Evolutionary conservation across 2,888 invertebrate species (phyloP), one percentile per base, ranked within the genome.

Genomic region (Ormyrus nitidulus): DNA sequence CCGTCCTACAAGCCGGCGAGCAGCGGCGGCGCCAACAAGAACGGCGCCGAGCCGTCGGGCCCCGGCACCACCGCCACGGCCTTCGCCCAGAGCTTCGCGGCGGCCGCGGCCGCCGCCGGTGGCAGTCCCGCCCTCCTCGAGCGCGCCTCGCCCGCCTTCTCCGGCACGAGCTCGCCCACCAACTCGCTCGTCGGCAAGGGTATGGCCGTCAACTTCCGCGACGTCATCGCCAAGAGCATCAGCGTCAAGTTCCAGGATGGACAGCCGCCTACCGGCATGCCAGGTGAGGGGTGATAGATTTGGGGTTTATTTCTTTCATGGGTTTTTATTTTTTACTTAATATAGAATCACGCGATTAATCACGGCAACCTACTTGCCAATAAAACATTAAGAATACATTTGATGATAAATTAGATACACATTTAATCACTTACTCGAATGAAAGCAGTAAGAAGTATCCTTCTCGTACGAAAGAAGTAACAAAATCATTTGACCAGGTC

Each of bases 161-260:
- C 93, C 53, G 92, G 93, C 0, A 92, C 93, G 6, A 91, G 92
- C 85, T 88, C 92, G 91, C 81, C 91, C 85, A 85, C 92, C 87
- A 83, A 90, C 83, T 90, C 91, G 77, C 84, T 89, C 78, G 88
- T 90, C 88, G 93, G 91, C 90, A 92, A 91, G 88, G 91, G 92
- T 83, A 92, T 94, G 77, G 79, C 93, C 93, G 92, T 95, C 92
- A 92, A 92, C 72, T 93, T 97, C 85, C 96, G 96, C 87, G 97
- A 97, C 90, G 96, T 97, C 84, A 97, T 98, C 89, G 96, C 96
- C 83, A 97, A 96, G 90, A 97, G 96, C 91, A 97, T 98, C 88
- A 96, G 96, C 90, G 96, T 97, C 88, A 97, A 95, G 91, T 94
- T 95, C 90, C 94, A 95, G 85, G 92, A 92, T 84, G 91, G 90